Evolutionary conservation across 2,797 vertebrate genomes (phyloP).

Genomic region (Sebastiscus tertius): DNA sequence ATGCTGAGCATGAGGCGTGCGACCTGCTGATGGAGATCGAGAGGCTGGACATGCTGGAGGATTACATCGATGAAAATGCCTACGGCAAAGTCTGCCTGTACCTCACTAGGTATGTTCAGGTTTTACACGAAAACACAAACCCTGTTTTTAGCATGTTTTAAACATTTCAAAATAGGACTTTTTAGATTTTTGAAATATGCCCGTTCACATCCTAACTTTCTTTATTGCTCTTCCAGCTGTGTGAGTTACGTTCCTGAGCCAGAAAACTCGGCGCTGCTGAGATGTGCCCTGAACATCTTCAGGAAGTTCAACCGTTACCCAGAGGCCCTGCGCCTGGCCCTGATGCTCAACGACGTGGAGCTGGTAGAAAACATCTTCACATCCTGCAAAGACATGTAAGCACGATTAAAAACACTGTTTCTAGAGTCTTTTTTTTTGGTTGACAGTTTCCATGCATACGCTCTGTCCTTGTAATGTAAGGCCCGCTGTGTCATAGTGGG

Average conservation of each 20-base stretch:
- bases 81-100: slow-evolving; percentile 99
- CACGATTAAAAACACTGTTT: background rate
- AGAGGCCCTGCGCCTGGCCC: slow-evolving; percentile 94
- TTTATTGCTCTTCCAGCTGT: slow-evolving; percentile 81
- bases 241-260: slow-evolving; percentile 98
- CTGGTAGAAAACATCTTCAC: slow-evolving; percentile 98
- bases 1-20: slow-evolving; percentile 97
- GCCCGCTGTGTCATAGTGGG: background rate
- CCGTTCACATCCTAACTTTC: background rate
- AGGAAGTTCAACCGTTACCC: slow-evolving; percentile 96
- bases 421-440: background rate
- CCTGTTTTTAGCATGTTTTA: background rate
- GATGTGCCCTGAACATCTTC: slow-evolving; percentile 95
- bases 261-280: slow-evolving; percentile 94
- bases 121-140: background rate
- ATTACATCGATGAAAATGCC: slow-evolving; percentile 96
- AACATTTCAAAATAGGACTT: background rate
- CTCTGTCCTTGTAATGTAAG: background rate
- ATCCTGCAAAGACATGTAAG: slow-evolving; percentile 98
- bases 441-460: background rate
- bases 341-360: slow-evolving; percentile 98
- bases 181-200: background rate
- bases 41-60: slow-evolving; percentile 95
- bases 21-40: slow-evolving; percentile 99
- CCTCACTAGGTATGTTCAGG: slow-evolving; percentile 89